These are phyloP conservation scores for Halcyon malimbica DNA, from an alignment of 2,113 vertebrate species.

Conservation along the genomic window DNA sequence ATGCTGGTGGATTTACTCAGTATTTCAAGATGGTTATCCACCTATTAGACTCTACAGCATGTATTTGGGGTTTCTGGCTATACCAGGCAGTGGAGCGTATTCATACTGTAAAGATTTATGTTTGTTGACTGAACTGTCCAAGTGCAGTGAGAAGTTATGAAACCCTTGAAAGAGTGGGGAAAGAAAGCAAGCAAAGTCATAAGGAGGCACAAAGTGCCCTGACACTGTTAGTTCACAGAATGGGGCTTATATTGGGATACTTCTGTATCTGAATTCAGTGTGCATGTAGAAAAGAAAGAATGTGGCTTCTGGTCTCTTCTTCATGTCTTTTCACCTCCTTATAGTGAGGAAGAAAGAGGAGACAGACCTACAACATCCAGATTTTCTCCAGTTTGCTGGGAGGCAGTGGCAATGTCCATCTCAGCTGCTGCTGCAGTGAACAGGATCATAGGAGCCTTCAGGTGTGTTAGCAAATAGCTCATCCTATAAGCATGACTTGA, in stretches of 20 bases:
- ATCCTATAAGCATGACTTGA: background rate
- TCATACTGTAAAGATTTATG: background rate
- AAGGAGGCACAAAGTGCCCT: background rate
- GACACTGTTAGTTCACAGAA: background rate
- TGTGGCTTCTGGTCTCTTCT: background rate
- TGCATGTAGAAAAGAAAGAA: background rate
- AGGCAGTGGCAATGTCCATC: background rate
- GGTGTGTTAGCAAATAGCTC: background rate
- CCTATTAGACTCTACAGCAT: background rate
- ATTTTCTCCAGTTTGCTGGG: background rate
- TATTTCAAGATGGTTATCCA: background rate
- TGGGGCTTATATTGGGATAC: background rate
- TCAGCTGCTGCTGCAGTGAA: background rate
- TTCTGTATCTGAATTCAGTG: background rate
- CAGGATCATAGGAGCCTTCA: background rate
- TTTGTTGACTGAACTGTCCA: background rate
- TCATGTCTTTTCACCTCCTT: background rate
- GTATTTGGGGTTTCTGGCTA: background rate
- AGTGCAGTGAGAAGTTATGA: background rate
- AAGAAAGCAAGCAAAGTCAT: background rate
- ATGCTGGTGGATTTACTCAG: background rate
- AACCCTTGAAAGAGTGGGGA: background rate
- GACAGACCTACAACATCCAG: background rate
- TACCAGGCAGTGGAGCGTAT: background rate
- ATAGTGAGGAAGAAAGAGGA: background rate